Evolutionary conservation across 1,140 invertebrate genomes (phyloP).

Genomic region (Temnothorax curvispinosus): DNA sequence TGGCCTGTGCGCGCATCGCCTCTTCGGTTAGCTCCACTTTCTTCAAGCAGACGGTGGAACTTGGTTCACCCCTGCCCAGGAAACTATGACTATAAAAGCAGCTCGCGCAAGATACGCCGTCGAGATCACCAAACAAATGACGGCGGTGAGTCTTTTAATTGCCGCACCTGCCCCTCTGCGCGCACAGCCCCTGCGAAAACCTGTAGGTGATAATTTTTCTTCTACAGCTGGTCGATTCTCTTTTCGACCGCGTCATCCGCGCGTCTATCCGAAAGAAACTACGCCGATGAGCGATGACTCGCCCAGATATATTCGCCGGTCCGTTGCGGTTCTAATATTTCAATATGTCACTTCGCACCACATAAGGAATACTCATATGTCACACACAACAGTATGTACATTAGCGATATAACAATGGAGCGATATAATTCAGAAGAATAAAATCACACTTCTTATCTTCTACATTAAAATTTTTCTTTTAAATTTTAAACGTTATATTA

Average conservation of each 20-base stretch:
- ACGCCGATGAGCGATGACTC: constrained; percentile 50
- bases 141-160: constrained; percentile 77
- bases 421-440: not conserved
- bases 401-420: not conserved
- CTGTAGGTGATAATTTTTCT: constrained; percentile 73
- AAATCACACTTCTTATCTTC: not conserved
- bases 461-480: not conserved
- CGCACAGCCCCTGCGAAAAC: constrained; percentile 55
- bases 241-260: constrained; percentile 67
- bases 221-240: constrained; percentile 75
- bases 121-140: constrained; percentile 80
- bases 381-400: not conserved
- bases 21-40: constrained; percentile 49
- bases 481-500: not conserved
- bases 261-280: constrained; percentile 33
- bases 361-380: not conserved
- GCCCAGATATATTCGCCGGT: constrained; percentile 8
- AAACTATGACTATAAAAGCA: constrained; percentile 76
- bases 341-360: not conserved
- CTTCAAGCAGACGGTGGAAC: constrained; percentile 36
- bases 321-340: constrained; percentile 26
- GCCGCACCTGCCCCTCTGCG: constrained; percentile 72
- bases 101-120: constrained; percentile 72
- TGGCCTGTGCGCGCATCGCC: constrained; percentile 30
- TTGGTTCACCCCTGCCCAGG: constrained; percentile 59